Evolutionary conservation across 2,888 invertebrate genomes (phyloP).

Genomic region (Pheosia tremula): DNA sequence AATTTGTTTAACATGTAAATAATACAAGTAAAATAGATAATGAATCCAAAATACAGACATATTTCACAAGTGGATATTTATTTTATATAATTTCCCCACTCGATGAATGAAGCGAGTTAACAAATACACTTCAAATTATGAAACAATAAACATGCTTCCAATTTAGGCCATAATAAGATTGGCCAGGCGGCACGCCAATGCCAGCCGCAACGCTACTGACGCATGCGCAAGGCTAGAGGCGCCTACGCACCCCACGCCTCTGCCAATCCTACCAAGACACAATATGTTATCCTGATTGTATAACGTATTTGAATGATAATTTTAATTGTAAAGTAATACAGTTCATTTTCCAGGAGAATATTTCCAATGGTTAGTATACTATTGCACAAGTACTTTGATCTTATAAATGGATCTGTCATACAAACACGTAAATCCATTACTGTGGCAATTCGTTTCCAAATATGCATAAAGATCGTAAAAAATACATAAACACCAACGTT

Average conservation of each 20-base stretch:
- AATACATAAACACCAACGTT: slow-evolving; percentile 1
- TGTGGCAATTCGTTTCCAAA: slow-evolving; percentile 8
- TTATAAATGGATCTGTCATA: slow-evolving; percentile 22
- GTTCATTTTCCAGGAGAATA: not conserved
- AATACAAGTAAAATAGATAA: no score
- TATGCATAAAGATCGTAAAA: not conserved
- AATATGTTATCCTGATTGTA: not conserved
- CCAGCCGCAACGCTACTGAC: slow-evolving; percentile 41
- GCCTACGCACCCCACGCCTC: slow-evolving; percentile 61
- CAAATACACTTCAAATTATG: slow-evolving; percentile 22
- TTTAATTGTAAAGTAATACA: not conserved
- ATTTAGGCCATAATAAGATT: slow-evolving; percentile 61
- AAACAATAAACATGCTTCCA: slow-evolving; percentile 36
- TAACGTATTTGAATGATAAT: not conserved
- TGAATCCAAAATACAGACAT: no score
- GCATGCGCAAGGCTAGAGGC: slow-evolving; percentile 64
- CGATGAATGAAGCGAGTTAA: slow-evolving; percentile 10
- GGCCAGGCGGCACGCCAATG: slow-evolving; percentile 55
- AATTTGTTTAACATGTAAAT: no score
- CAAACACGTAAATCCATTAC: slow-evolving; percentile 19
- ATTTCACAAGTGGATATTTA: no score
- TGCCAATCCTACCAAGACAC: slow-evolving; percentile 5
- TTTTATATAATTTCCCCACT: not conserved
- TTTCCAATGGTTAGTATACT: not conserved
- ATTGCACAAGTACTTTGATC: slow-evolving; percentile 1